Percentiles rank a stretch among this genome's conserved stretches.
phyloP scores from a whole-genome alignment of 2,113 vertebrate species.

The Takifugu flavidus region DNA sequence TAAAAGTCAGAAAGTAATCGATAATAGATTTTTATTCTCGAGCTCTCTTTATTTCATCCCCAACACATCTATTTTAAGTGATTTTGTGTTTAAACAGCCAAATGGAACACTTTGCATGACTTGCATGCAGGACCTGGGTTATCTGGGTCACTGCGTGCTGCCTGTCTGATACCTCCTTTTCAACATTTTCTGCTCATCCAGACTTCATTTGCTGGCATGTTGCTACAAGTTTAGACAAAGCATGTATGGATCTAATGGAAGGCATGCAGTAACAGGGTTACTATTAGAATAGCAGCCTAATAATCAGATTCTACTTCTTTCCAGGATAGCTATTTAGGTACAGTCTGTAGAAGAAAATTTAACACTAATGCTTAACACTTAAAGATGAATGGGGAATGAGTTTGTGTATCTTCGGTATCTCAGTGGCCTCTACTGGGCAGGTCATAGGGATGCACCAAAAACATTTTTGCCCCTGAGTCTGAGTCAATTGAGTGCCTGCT shows the following conservation, averaged over 20 bases:
- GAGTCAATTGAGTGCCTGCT: too few relatives aligned
- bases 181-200: constrained; percentile 12
- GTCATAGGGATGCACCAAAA: too few relatives aligned
- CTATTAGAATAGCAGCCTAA: constrained; percentile 33
- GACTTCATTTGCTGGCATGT: constrained; percentile 4
- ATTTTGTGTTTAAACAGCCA: too few relatives aligned
- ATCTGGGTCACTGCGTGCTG: background rate
- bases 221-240: constrained; percentile 40
- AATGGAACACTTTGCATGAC: too few relatives aligned
- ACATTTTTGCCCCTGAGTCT: too few relatives aligned
- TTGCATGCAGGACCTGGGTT: constrained; percentile 3
- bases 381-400: background rate
- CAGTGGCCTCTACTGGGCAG: constrained; percentile 1
- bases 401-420: background rate
- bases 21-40: too few relatives aligned
- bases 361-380: constrained; percentile 42
- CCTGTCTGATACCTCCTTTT: background rate
- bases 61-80: too few relatives aligned
- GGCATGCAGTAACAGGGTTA: constrained; percentile 52
- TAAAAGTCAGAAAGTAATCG: too few relatives aligned
- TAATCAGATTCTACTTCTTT: constrained; percentile 22
- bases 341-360: constrained; percentile 4
- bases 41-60: too few relatives aligned
- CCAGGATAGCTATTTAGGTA: constrained; percentile 11
- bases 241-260: constrained; percentile 47